phyloP scores from a whole-genome alignment of 37 sponge, comb jelly and placozoan species.

The Hormiphora californensis region DNA sequence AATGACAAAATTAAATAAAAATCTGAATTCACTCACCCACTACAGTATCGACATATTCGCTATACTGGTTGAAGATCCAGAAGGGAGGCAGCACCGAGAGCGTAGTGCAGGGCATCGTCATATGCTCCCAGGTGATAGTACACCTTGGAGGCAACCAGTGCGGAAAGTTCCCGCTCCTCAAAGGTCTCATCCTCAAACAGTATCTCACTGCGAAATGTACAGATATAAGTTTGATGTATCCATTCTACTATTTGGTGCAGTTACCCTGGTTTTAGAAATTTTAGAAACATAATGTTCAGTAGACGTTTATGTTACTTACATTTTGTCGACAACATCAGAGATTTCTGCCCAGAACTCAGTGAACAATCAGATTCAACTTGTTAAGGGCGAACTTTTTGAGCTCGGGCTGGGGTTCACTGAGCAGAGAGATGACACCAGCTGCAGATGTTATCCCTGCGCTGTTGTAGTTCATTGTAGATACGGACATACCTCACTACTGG shows the following conservation, averaged over 20 bases:
- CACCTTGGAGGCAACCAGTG: constrained; percentile 94
- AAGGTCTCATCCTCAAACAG: constrained; percentile 80
- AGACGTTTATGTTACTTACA: no score
- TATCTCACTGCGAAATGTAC: constrained; percentile 64
- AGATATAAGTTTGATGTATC: no score
- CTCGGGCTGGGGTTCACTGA: constrained; percentile 72
- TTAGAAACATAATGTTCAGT: no score
- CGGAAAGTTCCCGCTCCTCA: constrained; percentile 75
- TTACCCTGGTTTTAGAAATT: no score
- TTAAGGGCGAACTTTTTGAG: constrained; percentile 83
- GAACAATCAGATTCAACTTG: constrained; percentile 79
- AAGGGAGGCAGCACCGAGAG: constrained; percentile 77
- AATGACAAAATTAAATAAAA: constrained; percentile 1
- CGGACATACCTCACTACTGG: neutral
- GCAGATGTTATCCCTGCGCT: constrained; percentile 55
- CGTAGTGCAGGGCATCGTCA: constrained; percentile 81
- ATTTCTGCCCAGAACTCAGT: constrained; percentile 98
- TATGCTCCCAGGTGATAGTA: constrained; percentile 96
- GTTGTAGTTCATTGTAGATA: constrained; percentile 29
- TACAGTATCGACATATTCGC: constrained; percentile 92
- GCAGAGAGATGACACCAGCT: constrained; percentile 86
- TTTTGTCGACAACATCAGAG: constrained; percentile 67
- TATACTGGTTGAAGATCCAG: constrained; percentile 79
- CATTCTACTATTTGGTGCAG: no score
- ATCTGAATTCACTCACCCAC: no score